Base-by-base conservation (phyloP, 1,140 invertebrate genomes). In the Ceratina calcarata region DNA sequence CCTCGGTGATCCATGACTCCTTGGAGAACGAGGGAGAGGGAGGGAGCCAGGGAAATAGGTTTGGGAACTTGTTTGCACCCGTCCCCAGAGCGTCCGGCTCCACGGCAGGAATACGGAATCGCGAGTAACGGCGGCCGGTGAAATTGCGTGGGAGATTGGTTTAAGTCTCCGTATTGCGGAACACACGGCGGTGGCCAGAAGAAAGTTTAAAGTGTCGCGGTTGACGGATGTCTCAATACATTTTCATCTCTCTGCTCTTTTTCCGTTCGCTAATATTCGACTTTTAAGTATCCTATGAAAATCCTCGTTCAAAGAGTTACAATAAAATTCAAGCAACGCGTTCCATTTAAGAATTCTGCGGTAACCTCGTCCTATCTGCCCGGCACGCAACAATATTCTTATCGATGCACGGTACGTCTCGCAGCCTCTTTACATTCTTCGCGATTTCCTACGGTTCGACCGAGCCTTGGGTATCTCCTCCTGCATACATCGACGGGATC, bases 11-110 rank as follows among this genome's bases (percentile, higher is more conserved):
- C 90, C 91, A 93, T 93, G 88, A 89, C 89, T 92, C 92, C 91
- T 92, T 86, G 80, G 92, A 92, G 91, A 91, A 87, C 76, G 20
- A 24, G 49, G 37, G 55, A 27, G 20, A 53, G 3, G 12, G 27
- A 24, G 58, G 90, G 88, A 92, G 90, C 90, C 89, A 90, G 89
- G 92, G 91, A 93, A 93, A 93, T 93, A 91, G 92, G 91, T 92
- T 92, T 84, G 87, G 89, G 90, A 93, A 93, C 90, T 93, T 93
- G 92, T 93, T 93, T 92, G 89, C 89, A 90, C 87, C 76, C 82
- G 37, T 45, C 75, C 69, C 80, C 82, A 76, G 80, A 78, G 78
- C 80, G 86, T 84, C 80, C 86, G 76, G 84, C 71, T 88, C 78
- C 86, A 86, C 84, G 88, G 78, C 62, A 86, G 81, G 92, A 93